Percentiles rank a stretch among this genome's conserved stretches.
phyloP scores from a whole-genome alignment of 2,888 invertebrate species.

The Papilio elwesi region DNA sequence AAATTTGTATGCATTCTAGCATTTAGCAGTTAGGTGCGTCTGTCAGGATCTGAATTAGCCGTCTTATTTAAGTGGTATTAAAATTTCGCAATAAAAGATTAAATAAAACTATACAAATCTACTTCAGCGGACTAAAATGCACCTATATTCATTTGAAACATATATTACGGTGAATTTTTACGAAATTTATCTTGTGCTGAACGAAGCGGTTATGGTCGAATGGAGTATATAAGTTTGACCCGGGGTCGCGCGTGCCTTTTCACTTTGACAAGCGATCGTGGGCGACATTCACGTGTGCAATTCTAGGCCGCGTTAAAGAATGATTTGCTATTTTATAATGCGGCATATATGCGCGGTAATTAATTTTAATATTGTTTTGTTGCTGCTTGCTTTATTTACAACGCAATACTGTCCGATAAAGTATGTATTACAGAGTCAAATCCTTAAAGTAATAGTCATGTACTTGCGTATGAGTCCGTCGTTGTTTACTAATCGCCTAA shows the following conservation, averaged over 20 bases:
- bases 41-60: too few species aligned
- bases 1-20: too few species aligned
- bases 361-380: neutral
- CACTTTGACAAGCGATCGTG: slow-evolving; percentile 58
- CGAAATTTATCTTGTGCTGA: slow-evolving; percentile 48
- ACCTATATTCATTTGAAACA: neutral
- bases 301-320: slow-evolving; percentile 11
- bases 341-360: too few species aligned
- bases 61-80: too few species aligned
- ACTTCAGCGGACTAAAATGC: too few species aligned
- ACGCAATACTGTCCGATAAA: neutral
- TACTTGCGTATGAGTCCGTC: neutral
- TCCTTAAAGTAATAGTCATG: neutral
- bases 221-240: slow-evolving; percentile 60
- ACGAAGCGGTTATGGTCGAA: slow-evolving; percentile 64
- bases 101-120: too few species aligned
- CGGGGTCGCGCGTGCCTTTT: slow-evolving; percentile 65
- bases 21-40: too few species aligned
- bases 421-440: neutral
- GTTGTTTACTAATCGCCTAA: slow-evolving; percentile 14
- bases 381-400: too few species aligned
- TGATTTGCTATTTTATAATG: neutral
- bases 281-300: slow-evolving; percentile 54
- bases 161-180: slow-evolving; percentile 4
- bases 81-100: too few species aligned